Base-by-base conservation (phyloP, 2,797 vertebrate genomes). In the Enteromius afrohamiltoni region DNA sequence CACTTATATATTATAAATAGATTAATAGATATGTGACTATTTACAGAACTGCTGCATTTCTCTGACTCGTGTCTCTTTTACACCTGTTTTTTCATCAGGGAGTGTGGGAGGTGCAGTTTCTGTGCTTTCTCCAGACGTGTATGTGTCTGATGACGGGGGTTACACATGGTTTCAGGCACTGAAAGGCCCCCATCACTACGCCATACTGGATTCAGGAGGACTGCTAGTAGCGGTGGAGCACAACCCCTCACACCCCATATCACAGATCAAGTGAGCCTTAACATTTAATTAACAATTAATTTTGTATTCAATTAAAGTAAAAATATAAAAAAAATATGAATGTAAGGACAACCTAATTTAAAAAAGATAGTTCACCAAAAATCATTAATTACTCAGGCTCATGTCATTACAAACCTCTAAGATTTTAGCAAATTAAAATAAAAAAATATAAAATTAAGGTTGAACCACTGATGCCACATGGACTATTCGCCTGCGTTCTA, bases 111-210 rank as follows among this genome's bases (percentile, higher is more conserved):
- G 97, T 11, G 94, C 96, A 58, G 95, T 97, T 88, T 97, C 97
- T 0, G 93, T 96, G 89, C 93, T 96, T 93, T 94, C 87, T 82
- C 96, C 97, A 0, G 96, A 97, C 6, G 96, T 99, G 62, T 99
- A 96, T 68, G 96, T 98, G 88, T 98, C 98, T 3, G 97, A 98
- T 69, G 97, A 99, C 2, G 98, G 97, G 0, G 98, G 97, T 10
- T 99, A 99, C 91, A 96, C 94, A 0, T 99, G 98, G 98, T 86
- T 94, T 0, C 92, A 92, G 88, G 97, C 96, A 83, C 94, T 99
- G 51, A 87, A 93, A 81, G 97, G 97, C 8, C 97, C 98, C 0
- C 97, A 99, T 92, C 95, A 98, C 85, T 99, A 98, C 0, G 96
- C 96, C 87, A 96, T 99, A 76, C 90, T 99, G 89, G 97, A 99